Percentiles rank a stretch among this genome's conserved stretches.
These are phyloP conservation scores for Marcusenius ussheri DNA, from an alignment of 2,113 vertebrate genomes.

Conservation along the genomic window DNA sequence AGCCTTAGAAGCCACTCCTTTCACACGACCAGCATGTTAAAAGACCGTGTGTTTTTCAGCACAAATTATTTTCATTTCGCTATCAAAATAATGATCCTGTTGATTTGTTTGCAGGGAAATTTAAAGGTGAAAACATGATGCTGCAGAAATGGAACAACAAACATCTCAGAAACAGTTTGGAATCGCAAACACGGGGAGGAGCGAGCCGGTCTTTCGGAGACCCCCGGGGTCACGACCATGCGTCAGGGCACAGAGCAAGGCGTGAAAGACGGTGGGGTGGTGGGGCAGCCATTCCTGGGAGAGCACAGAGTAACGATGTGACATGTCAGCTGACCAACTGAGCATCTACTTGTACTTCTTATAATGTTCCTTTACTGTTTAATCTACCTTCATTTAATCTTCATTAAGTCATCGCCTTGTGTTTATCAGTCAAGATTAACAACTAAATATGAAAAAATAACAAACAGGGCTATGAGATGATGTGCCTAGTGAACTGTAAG, in stretches of 20 bases:
- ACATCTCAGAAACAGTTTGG: not conserved
- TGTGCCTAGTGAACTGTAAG: not conserved
- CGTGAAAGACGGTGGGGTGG: not conserved
- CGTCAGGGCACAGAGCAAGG: not conserved
- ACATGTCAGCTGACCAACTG: not conserved
- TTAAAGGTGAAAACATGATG: not conserved
- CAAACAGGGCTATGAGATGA: not conserved
- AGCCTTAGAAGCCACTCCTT: not conserved
- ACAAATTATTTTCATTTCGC: not conserved
- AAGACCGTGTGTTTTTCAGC: not conserved
- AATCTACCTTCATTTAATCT: not conserved
- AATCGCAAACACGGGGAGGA: not conserved
- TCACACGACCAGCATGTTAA: not conserved
- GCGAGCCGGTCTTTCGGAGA: not conserved
- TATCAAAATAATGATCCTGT: not conserved
- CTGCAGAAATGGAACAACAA: not conserved
- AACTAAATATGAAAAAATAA: not conserved
- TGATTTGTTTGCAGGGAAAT: not conserved
- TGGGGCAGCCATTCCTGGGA: not conserved
- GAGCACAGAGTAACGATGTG: not conserved
- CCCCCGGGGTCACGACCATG: not conserved
- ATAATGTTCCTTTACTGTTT: not conserved
- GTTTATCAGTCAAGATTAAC: not conserved
- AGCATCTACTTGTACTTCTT: not conserved
- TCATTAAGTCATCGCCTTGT: not conserved